phyloP scores from a whole-genome alignment of 2,797 vertebrate genomes.

The Pelochelys cantorii region DNA sequence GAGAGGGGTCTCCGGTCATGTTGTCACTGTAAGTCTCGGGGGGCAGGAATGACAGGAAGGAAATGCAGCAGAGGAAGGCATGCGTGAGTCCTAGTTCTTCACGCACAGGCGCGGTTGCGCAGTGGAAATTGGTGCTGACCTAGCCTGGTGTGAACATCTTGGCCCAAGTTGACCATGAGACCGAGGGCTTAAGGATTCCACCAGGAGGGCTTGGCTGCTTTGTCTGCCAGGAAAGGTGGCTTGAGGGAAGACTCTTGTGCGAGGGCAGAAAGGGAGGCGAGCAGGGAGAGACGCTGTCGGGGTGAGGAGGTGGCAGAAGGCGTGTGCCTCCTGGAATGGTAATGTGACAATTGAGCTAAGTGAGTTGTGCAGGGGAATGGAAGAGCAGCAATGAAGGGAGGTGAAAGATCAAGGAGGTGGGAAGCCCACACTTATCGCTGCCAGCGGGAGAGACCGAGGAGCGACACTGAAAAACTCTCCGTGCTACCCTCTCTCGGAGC shows the following conservation, averaged over 20 bases:
- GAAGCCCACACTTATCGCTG: not conserved
- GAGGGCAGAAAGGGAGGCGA: not conserved
- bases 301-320: not conserved
- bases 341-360: not conserved
- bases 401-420: not conserved
- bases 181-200: not conserved
- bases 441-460: not conserved
- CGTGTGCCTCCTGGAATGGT: not conserved
- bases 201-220: not conserved
- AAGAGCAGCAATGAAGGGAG: not conserved
- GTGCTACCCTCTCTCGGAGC: not conserved
- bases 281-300: not conserved
- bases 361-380: not conserved
- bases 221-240: not conserved
- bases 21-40: not conserved
- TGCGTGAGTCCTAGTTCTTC: not conserved
- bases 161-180: not conserved
- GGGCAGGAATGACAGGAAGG: not conserved
- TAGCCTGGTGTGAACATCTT: not conserved
- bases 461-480: accelerated
- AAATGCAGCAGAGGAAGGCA: not conserved
- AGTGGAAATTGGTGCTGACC: not conserved
- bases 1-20: not conserved
- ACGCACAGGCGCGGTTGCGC: not conserved
- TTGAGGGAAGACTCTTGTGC: not conserved